A percentile compares a stretch with the other conserved stretches of the same genome.
These are phyloP conservation scores for Eospalax fontanierii DNA, from an alignment of 2,797 vertebrate genomes.

Conservation along the genomic window DNA sequence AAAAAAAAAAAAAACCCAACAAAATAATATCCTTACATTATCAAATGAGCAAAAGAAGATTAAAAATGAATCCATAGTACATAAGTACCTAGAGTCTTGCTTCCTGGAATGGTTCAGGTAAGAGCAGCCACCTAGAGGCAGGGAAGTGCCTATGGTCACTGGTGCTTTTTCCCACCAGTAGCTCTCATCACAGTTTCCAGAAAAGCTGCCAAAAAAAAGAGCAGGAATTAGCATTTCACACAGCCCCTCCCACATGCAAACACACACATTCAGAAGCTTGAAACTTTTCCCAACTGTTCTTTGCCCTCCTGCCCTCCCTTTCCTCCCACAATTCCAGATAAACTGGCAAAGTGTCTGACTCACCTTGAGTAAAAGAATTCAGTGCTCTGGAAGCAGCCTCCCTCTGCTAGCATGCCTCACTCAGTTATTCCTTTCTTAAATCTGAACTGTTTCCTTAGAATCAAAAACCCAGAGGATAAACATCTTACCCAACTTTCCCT, in stretches of 20 bases:
- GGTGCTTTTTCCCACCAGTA: constrained; percentile 56
- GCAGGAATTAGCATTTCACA: constrained; percentile 57
- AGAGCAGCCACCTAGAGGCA: constrained; percentile 7
- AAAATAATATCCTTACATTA: not conserved
- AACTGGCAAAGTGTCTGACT: constrained; percentile 63
- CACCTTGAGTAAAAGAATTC: not conserved
- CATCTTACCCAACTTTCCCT: not conserved
- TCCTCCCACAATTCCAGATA: not conserved
- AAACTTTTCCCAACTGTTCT: constrained; percentile 57
- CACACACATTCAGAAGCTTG: not conserved
- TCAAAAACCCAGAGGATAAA: not conserved
- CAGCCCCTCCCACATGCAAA: not conserved
- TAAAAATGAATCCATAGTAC: not conserved
- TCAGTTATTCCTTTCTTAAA: constrained; percentile 18
- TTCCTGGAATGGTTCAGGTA: constrained; percentile 46
- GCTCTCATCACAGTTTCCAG: constrained; percentile 78
- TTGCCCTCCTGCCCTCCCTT: constrained; percentile 47
- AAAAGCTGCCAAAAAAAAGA: constrained; percentile 73
- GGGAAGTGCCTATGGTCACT: not conserved
- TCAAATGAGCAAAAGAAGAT: not conserved
- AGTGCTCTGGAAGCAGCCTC: not conserved
- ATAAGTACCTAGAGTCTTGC: not conserved
- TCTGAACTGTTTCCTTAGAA: constrained; percentile 28
- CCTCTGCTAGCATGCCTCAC: not conserved
- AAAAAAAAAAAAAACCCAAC: not conserved